phyloP scores from a whole-genome alignment of 1,140 invertebrate species.

The Lithobius niger region DNA sequence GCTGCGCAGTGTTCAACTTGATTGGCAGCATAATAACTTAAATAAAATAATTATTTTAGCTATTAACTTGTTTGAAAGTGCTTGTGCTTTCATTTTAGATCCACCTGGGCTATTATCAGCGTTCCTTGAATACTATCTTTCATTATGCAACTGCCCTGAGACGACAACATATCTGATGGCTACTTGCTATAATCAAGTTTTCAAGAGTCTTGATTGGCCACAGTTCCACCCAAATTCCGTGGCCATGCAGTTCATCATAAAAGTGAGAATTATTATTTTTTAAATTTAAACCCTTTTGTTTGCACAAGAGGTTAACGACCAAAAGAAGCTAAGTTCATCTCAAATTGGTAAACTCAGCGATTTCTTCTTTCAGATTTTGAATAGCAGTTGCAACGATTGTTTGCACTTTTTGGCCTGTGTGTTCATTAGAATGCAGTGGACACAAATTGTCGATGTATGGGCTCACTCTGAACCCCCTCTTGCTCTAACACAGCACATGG shows the following conservation, averaged over 20 bases:
- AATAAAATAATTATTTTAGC: too few species aligned
- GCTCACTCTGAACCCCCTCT: not conserved
- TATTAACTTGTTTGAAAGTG: too few species aligned
- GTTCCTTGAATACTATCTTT: not conserved
- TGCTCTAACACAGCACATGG: not conserved
- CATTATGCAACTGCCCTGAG: not conserved
- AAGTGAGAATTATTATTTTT: too few species aligned
- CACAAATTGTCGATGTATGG: not conserved
- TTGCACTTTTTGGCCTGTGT: not conserved
- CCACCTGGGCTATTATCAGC: not conserved
- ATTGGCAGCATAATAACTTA: too few species aligned
- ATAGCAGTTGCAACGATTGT: not conserved
- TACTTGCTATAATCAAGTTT: not conserved
- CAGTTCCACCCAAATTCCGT: not conserved
- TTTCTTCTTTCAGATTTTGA: not conserved
- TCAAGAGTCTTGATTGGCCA: not conserved
- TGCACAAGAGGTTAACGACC: too few species aligned
- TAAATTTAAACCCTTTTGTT: too few species aligned
- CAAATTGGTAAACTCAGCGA: too few species aligned
- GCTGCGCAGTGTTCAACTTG: too few species aligned
- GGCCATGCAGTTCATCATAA: not conserved
- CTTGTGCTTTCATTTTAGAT: too few species aligned
- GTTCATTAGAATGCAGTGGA: not conserved
- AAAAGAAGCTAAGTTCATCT: too few species aligned
- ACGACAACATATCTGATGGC: not conserved